Percentiles rank a stretch among this genome's conserved stretches.
phyloP scores from a whole-genome alignment of 1,140 invertebrate genomes.

The Philotrypesis tridentata region DNA sequence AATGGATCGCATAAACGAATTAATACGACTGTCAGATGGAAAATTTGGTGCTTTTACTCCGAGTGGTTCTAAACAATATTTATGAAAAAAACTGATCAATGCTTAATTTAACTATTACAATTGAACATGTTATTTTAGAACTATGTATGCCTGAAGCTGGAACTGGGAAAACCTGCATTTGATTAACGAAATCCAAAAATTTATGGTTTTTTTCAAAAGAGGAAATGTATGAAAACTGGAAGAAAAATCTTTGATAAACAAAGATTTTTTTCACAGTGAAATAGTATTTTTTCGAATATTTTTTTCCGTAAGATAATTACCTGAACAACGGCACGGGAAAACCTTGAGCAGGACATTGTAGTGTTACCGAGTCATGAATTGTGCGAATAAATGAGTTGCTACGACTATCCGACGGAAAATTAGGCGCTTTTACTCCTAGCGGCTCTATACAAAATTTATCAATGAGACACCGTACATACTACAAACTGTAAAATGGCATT shows the following conservation, averaged over 20 bases:
- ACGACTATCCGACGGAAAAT: conserved; percentile 73
- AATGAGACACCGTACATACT: too few species aligned
- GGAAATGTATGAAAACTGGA: neutral
- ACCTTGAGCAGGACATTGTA: conserved; percentile 80
- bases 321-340: conserved; percentile 80
- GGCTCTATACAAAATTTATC: conserved; percentile 73
- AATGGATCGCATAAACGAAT: conserved; percentile 74
- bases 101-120: neutral
- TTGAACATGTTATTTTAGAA: neutral
- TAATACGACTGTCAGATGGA: conserved; percentile 70
- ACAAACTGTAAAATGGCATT: too few species aligned
- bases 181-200: conserved; percentile 67
- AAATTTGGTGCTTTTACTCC: conserved; percentile 81
- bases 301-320: conserved; percentile 62
- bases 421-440: conserved; percentile 79
- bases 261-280: too few species aligned
- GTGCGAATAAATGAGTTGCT: conserved; percentile 73
- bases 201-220: neutral
- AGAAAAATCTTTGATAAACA: too few species aligned
- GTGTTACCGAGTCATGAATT: conserved; percentile 71
- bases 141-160: conserved; percentile 74
- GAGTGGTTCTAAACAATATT: conserved; percentile 75
- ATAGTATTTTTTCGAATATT: neutral
- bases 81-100: neutral
- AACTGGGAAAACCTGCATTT: conserved; percentile 77